These are phyloP conservation scores for Ceratoteleas bidentatus DNA, from an alignment of 1,140 invertebrate genomes.

Conservation along the genomic window DNA sequence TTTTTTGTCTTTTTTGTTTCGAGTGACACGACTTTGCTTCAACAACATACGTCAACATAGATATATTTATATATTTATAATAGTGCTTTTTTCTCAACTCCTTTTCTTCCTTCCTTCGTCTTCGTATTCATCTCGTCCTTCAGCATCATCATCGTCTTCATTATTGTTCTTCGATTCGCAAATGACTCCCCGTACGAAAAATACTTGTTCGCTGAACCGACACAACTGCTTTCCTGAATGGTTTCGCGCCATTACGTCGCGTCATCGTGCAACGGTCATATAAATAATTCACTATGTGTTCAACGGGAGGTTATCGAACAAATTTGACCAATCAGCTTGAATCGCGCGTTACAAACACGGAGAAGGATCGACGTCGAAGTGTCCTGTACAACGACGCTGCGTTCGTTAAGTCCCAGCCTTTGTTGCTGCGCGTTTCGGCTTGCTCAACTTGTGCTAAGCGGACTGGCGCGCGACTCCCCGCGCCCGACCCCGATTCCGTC, in stretches of 20 bases:
- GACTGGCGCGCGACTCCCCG: no score
- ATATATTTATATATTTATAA: constrained; percentile 42
- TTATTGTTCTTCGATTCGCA: no score
- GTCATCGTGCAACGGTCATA: constrained; percentile 66
- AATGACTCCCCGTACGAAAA: constrained; percentile 18
- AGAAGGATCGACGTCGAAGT: constrained; percentile 61
- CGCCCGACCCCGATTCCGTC: neutral
- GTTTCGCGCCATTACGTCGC: constrained; percentile 61
- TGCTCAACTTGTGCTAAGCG: constrained; percentile 10
- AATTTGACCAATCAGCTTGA: constrained; percentile 63
- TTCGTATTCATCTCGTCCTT: no score
- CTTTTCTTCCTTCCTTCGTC: neutral
- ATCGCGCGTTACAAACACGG: constrained; percentile 54
- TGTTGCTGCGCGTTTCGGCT: no score
- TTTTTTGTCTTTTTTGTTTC: no score
- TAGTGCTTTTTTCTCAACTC: constrained; percentile 9
- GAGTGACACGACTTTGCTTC: constrained; percentile 41
- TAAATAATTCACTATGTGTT: constrained; percentile 65
- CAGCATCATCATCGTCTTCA: no score
- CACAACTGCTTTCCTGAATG: constrained; percentile 66
- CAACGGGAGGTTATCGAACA: constrained; percentile 66
- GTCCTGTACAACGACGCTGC: constrained; percentile 49
- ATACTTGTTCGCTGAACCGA: constrained; percentile 62
- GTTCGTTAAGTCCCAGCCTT: constrained; percentile 10
- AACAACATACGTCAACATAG: constrained; percentile 35